Evolutionary conservation across 2,113 vertebrate genomes (phyloP).

Genomic region (Psilopsiagon aurifrons): DNA sequence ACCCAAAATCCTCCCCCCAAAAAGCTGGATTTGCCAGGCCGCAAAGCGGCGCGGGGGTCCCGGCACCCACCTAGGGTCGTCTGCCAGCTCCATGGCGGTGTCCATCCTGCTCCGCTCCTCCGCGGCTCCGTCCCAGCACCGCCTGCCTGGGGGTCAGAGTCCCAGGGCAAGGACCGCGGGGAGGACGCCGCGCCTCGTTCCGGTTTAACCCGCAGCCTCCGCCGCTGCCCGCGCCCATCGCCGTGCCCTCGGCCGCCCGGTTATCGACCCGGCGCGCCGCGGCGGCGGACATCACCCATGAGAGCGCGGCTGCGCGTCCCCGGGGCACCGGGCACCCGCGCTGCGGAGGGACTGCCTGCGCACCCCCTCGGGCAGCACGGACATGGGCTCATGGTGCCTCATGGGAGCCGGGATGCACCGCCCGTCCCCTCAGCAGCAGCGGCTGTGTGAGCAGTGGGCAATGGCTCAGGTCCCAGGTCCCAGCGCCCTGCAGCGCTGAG

Average conservation of each 20-base stretch:
- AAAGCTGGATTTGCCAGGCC: neutral
- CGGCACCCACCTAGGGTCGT: conserved; percentile 40
- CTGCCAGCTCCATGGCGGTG: neutral
- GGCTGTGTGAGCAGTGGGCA: fast-evolving
- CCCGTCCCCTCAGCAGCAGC: fast-evolving
- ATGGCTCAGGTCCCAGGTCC: neutral
- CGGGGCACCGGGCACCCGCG: neutral
- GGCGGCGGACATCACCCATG: fast-evolving
- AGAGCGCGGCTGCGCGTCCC: fast-evolving
- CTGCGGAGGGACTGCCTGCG: fast-evolving
- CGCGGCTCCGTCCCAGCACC: fast-evolving
- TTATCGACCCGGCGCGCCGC: neutral
- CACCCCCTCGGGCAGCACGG: fast-evolving
- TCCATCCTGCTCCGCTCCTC: conserved; percentile 28
- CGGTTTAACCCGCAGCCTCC: neutral
- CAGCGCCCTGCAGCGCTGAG: neutral
- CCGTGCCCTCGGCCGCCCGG: neutral
- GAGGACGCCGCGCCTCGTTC: neutral
- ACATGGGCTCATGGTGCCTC: fast-evolving
- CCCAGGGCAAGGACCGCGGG: conserved; percentile 3
- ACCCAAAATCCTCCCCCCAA: neutral
- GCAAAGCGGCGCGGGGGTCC: neutral
- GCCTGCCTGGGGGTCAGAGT: conserved; percentile 56
- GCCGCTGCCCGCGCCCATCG: neutral
- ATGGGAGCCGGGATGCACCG: neutral